A percentile compares a stretch with the other conserved stretches of the same genome.
These are phyloP conservation scores for Melanerpes aurifrons DNA, from an alignment of 2,113 vertebrate genomes.

Conservation along the genomic window DNA sequence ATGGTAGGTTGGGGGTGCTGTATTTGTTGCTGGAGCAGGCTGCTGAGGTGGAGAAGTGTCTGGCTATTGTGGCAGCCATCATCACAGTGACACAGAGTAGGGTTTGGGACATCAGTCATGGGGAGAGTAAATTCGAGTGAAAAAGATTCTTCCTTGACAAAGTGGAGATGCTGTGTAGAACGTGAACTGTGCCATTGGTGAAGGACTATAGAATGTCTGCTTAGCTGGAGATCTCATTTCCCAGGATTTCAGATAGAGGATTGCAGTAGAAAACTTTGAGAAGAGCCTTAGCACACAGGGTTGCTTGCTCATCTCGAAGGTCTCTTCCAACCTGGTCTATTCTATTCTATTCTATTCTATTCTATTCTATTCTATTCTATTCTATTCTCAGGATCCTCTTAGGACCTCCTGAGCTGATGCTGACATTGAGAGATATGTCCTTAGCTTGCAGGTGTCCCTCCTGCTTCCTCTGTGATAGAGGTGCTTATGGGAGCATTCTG, in stretches of 20 bases:
- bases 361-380: no score
- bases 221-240: not conserved
- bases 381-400: not conserved
- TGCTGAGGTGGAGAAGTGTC: not conserved
- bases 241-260: not conserved
- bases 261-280: not conserved
- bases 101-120: not conserved
- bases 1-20: no score
- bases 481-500: not conserved
- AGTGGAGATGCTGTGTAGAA: not conserved
- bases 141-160: not conserved
- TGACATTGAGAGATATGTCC: rapidly evolving
- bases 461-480: not conserved
- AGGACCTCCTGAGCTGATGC: not conserved
- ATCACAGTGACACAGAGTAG: not conserved
- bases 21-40: not conserved
- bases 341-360: no score
- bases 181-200: not conserved
- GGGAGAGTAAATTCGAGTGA: not conserved
- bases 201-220: not conserved
- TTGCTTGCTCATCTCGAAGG: not conserved
- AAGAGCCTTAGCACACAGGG: not conserved
- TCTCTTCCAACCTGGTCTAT: no score
- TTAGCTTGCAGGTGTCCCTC: not conserved
- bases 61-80: not conserved